Evolutionary conservation across 2,797 vertebrate genomes (phyloP).

Genomic region (Alexandromys oeconomus): DNA sequence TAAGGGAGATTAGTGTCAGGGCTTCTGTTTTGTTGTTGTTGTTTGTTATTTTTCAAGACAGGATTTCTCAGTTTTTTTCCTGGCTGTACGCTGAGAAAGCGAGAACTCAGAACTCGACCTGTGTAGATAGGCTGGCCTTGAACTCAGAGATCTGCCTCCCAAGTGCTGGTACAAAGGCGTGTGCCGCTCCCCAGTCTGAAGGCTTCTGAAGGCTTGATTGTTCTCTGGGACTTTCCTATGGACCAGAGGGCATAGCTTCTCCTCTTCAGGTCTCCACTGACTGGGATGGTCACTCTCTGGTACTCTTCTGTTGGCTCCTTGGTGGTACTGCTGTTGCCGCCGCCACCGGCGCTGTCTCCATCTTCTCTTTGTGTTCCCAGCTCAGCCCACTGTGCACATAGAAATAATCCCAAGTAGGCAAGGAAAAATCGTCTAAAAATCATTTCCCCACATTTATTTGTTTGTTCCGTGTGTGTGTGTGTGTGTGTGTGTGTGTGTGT

Average conservation of each 20-base stretch:
- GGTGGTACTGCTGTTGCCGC: too few relatives aligned
- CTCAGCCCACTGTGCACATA: neutral
- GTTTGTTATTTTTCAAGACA: neutral
- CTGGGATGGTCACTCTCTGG: neutral
- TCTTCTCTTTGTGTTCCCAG: neutral
- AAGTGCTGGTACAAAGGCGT: neutral
- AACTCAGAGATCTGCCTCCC: neutral
- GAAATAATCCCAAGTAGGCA: neutral
- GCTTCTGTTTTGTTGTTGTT: too few relatives aligned
- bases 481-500: too few relatives aligned
- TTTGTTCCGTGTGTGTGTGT: neutral
- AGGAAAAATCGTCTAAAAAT: neutral
- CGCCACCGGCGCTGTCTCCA: fast-evolving
- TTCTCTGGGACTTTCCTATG: neutral
- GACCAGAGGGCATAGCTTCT: too few relatives aligned
- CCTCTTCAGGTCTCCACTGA: neutral
- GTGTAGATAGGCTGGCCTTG: neutral
- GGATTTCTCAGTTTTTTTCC: neutral
- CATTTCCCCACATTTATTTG: too few relatives aligned
- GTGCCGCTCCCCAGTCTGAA: too few relatives aligned
- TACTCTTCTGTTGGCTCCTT: neutral
- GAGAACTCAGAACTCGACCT: too few relatives aligned
- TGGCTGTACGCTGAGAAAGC: too few relatives aligned
- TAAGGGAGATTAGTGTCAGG: neutral
- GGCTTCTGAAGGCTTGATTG: neutral